Base-by-base conservation (phyloP, 2,888 invertebrate species). In the Limnephilus marmoratus region DNA sequence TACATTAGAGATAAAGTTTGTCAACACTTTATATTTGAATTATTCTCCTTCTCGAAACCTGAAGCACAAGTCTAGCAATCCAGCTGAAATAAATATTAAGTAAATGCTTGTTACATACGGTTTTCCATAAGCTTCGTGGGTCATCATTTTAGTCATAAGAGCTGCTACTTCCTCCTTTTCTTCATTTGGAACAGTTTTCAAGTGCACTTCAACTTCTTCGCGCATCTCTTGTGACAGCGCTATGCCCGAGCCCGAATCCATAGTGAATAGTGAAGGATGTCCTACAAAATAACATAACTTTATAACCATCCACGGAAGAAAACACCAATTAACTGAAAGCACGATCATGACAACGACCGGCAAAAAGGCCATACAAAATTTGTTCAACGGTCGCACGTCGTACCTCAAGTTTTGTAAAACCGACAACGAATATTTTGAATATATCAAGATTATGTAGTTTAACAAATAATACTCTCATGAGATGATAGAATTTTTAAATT, bases 91-190 rank as follows among this genome's bases (percentile, higher is more conserved):
- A 91, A 53, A 68, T 7, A 68, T 68, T 41, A 7, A 45, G 45
- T 45, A 68, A 68, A 68, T 68, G 68, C 31, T 81, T 68, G 92
- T 4, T 90, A 96, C 96, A 96, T 95, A 97, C 97, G 96, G 95
- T 93, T 95, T 96, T 89, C 96, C 96, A 94, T 96, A 97, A 0
- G 97, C 97, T 88, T 96, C 96, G 94, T 97, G 97, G 68, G 95
- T 96, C 94, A 96, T 95, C 94, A 97, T 97, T 94, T 96, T 96
- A 9, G 94, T 94, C 2, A 95, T 94, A 94, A 96, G 94, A 80
- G 94, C 94, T 81, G 94, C 94, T 3, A 95, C 94, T n/a, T 94
- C 94, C 41, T 95, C 94, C 92, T 94, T 94, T 80, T 95, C 94
- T 41, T 94, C 94, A 13, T 94, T 94, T 1, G 95, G 95, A 18